Evolutionary conservation across 2,888 invertebrate species (phyloP), one percentile per base, ranked within the genome.

Genomic region (Lypha dubia): DNA sequence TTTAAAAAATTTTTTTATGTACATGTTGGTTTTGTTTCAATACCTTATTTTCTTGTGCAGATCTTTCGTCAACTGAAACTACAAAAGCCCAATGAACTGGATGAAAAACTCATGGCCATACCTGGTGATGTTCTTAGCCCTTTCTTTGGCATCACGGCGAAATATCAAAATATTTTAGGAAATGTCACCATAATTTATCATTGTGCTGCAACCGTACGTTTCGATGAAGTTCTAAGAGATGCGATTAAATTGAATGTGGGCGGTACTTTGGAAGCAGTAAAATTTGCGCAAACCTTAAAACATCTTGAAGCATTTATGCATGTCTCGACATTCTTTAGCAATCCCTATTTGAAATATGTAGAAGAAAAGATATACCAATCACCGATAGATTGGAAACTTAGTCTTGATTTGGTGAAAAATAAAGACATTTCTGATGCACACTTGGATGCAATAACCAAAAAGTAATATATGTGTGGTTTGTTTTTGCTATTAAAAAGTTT

Each of bases 141-240:
- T 0, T 67, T 84, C 0, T 62, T 91, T 58, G 91, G 91, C 56
- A 89, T 91, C 22, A 86, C 88, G 0, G 24, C 79, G 0, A 49
- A 79, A 0, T 49, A 88, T 62, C 32, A 67, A 6, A 56, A 83
- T 32, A 1, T 87, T 5, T 73, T 90, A 82, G 92, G 94, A n/a
- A 93, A 94, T 41, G 94, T 96, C 0, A 93, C 95, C 41, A 92
- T 97, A 7, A 93, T 97, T 0, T 95, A 95, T 88, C 96, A 97
- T 89, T 95, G 95, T 9, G 97, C 97, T 0, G 97, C 97, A 0
- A 96, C 96, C 11, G 95, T 97, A 1, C 94, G 94, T 86, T 98
- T 98, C 89, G 96, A 98, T 87, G 97, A 97, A 88, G 93, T 94
- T 0, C 90, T 98, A 0, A 94, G 93, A 86, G 93, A 93, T 65